Evolutionary conservation across 2,113 vertebrate species (phyloP), one percentile per base, ranked within the genome.

Genomic region (Cervus canadensis): DNA sequence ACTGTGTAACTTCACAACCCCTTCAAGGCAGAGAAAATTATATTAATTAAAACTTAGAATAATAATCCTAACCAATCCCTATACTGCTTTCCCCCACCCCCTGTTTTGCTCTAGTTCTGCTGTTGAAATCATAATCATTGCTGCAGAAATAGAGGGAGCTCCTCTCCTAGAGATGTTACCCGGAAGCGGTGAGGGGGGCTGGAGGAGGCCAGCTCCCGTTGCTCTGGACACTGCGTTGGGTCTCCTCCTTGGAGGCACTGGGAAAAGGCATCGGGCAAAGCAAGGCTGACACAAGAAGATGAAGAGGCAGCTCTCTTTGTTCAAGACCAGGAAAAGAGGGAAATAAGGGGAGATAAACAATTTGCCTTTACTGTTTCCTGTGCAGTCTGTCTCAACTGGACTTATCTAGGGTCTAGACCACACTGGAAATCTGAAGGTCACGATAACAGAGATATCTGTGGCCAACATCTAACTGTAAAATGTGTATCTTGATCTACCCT

Each of bases 341-440:
- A 94, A 96, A 91, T 13, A 59, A n/a, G 1, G 36, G 76, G 64
- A 83, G 95, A 97, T 95, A 96, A 98, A 87, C 74, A 67, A 87
- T 89, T 93, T 59, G 93, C 76, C 87, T 91, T 87, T 90, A 60
- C 87, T 89, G 81, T 64, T 97, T 98, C 96, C 98, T 94, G 78
- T 87, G 64, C 30, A 52, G 64, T 48, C 83, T 45, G 64, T 57
- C 87, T 50, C 89, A 97, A 88, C 87, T 92, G 59, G 87, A 96
- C 59, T 98, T 98, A 97, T 97, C 97, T 97, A 28, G 25, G 81
- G 78, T 82, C 79, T 81, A 50, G 96, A 94, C 96, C 97, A 84
- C 97, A 94, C 5, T 95, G 95, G 81, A 95, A 97, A 97, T 96
- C 92, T 97, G 98, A 98, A 97, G 96, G 84, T 90, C 96, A 81